These are phyloP conservation scores for Leptestheria dahalacensis DNA, from an alignment of 1,140 invertebrate genomes.

Conservation along the genomic window DNA sequence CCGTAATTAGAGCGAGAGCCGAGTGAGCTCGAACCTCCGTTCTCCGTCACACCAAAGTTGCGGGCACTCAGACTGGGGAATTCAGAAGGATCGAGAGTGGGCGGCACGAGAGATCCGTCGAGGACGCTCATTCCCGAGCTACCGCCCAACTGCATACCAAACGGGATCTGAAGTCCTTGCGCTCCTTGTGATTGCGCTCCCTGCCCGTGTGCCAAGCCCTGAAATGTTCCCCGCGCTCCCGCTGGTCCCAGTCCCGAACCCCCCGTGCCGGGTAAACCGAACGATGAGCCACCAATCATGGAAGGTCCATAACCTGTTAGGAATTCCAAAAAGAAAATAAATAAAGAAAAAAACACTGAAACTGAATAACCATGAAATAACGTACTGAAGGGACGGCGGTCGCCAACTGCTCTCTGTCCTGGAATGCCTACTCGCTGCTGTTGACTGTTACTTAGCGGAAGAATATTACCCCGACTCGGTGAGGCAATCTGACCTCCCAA, in stretches of 20 bases:
- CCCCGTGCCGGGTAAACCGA: not conserved
- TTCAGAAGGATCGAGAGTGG: constrained; percentile 70
- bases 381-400: constrained; percentile 11
- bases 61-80: constrained; percentile 76
- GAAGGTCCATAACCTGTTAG: constrained; percentile 11
- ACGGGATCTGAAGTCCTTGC: constrained; percentile 14
- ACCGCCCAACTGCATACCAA: constrained; percentile 11
- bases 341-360: not conserved
- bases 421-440: constrained; percentile 9
- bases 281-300: constrained; percentile 10
- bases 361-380: not conserved
- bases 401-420: constrained; percentile 15
- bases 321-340: not conserved
- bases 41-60: constrained; percentile 24
- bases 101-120: constrained; percentile 31
- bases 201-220: constrained; percentile 9
- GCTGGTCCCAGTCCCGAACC: constrained; percentile 10
- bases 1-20: constrained; percentile 15
- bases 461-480: constrained; percentile 8
- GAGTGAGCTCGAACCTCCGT: constrained; percentile 4
- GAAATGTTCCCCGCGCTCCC: constrained; percentile 7
- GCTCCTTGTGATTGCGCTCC: constrained; percentile 9
- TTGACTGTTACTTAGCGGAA: constrained; percentile 6
- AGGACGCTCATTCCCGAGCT: not conserved
- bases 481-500: constrained; percentile 12